These are phyloP conservation scores for Egretta garzetta DNA, from an alignment of 2,113 vertebrate species.

Conservation along the genomic window DNA sequence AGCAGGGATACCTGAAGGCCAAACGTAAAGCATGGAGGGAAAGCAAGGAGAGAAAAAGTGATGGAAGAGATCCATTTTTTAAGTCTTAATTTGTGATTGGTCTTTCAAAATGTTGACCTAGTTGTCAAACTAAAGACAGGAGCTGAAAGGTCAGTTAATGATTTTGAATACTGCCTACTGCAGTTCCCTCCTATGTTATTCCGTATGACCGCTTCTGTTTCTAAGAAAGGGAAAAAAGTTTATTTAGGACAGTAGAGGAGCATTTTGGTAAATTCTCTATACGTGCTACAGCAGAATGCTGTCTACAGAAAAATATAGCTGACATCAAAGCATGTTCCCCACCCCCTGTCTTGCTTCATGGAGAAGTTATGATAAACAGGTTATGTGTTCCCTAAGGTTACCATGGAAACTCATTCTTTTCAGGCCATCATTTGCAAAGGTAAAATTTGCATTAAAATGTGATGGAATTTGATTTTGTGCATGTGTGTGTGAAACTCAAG, in stretches of 20 bases:
- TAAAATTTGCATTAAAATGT: constrained; percentile 84
- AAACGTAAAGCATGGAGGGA: not conserved
- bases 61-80: not conserved
- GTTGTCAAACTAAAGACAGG: not conserved
- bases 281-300: constrained; percentile 43
- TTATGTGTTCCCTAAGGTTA: constrained; percentile 79
- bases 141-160: not conserved
- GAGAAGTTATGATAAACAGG: constrained; percentile 81
- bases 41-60: not conserved
- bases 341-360: constrained; percentile 68
- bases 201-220: not conserved
- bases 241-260: not conserved
- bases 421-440: constrained; percentile 81
- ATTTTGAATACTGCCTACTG: not conserved
- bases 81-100: constrained; percentile 23
- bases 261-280: constrained; percentile 57
- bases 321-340: constrained; percentile 73
- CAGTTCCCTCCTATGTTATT: not conserved
- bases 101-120: constrained; percentile 20
- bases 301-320: constrained; percentile 62
- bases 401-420: constrained; percentile 83
- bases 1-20: not conserved
- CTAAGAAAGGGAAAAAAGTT: constrained; percentile 37
- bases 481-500: constrained; percentile 70
- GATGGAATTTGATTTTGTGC: constrained; percentile 77